Percentiles rank a stretch among this genome's conserved stretches.
phyloP scores from a whole-genome alignment of 2,888 invertebrate genomes.

The Cephus pulcher region DNA sequence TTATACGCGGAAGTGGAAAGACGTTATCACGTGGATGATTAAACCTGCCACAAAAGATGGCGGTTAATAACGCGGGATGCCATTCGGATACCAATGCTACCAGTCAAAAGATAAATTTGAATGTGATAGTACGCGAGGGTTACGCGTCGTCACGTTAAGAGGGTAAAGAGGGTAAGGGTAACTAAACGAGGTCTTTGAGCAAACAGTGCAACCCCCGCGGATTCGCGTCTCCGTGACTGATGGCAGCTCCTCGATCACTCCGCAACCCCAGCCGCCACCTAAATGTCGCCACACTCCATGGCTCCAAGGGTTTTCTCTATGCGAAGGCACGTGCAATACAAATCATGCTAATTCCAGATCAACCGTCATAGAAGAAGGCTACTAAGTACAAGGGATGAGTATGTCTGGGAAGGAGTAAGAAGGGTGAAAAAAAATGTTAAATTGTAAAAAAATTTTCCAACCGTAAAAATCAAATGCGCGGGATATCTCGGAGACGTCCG shows the following conservation, averaged over 20 bases:
- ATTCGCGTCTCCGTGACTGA: slow-evolving; percentile 57
- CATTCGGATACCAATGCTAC: not conserved
- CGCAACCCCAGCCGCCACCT: slow-evolving; percentile 38
- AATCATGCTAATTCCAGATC: slow-evolving; percentile 45
- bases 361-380: slow-evolving; percentile 27
- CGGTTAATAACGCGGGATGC: not conserved
- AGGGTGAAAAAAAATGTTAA: not conserved
- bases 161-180: slow-evolving; percentile 30
- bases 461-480: not conserved
- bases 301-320: slow-evolving; percentile 43
- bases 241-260: slow-evolving; percentile 61
- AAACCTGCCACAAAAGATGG: no score
- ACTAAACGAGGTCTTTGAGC: slow-evolving; percentile 49
- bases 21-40: no score
- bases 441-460: not conserved
- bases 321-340: slow-evolving; percentile 48
- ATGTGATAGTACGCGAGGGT: slow-evolving; percentile 18
- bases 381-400: no score
- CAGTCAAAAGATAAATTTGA: slow-evolving; percentile 10
- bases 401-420: not conserved
- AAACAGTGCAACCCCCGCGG: slow-evolving; percentile 49
- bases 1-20: no score
- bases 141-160: slow-evolving; percentile 46
- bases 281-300: slow-evolving; percentile 38
- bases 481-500: not conserved